Percentiles rank a stretch among this genome's conserved stretches.
Conservation (phyloP, 2,113 vertebrate genomes). For the Balaenoptera acutorostrata region DNA sequence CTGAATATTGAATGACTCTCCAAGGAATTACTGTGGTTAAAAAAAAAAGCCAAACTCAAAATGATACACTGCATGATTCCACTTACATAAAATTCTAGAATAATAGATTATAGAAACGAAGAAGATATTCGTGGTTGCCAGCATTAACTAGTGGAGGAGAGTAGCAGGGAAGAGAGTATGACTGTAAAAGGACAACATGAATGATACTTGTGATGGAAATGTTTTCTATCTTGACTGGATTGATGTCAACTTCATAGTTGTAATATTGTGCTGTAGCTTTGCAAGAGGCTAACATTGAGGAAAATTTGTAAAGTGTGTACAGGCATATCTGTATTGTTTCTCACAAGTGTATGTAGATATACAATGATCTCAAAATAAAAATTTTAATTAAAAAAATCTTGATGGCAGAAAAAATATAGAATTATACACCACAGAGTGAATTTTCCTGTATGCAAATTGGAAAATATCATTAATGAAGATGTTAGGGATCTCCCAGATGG, state of each 20-base stretch:
- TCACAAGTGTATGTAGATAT: not conserved
- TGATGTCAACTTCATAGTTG: not conserved
- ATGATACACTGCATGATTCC: not conserved
- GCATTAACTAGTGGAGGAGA: not conserved
- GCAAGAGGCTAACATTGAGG: not conserved
- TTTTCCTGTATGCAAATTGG: not conserved
- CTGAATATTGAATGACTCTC: not conserved
- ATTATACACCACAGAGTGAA: not conserved
- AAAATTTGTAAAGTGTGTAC: not conserved
- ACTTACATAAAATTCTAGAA: not conserved
- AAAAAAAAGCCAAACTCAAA: not conserved
- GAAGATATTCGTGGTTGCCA: not conserved
- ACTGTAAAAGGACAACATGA: not conserved
- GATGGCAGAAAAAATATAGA: not conserved
- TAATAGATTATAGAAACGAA: not conserved
- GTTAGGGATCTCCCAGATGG: not conserved
- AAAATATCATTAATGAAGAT: not conserved
- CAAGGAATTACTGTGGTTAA: not conserved
- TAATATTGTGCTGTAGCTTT: not conserved
- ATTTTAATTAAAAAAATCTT: not conserved
- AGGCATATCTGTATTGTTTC: not conserved
- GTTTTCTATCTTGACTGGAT: not conserved
- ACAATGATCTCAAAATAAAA: not conserved
- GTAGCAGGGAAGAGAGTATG: not conserved
- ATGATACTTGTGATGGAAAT: too few species aligned